phyloP scores from a whole-genome alignment of 2,797 vertebrate genomes.

The Champsocephalus esox region DNA sequence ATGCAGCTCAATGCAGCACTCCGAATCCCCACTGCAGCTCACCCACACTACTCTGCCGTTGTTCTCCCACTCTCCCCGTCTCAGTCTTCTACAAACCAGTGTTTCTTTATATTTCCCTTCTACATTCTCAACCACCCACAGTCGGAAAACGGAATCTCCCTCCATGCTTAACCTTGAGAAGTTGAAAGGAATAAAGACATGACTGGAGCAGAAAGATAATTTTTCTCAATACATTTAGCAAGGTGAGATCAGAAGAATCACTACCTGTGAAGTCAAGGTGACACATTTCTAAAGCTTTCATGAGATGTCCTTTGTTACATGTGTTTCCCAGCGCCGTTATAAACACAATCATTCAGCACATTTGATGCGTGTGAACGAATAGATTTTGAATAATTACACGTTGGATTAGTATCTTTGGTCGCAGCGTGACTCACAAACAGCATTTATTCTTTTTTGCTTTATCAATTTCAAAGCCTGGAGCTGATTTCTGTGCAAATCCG shows the following conservation, averaged over 20 bases:
- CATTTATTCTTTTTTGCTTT: constrained; percentile 19
- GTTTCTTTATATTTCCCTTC: constrained; percentile 15
- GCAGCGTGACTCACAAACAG: constrained; percentile 43
- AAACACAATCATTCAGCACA: constrained; percentile 5
- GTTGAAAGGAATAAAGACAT: neutral
- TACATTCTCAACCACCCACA: constrained; percentile 21
- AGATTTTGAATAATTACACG: constrained; percentile 26
- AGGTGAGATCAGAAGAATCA: constrained; percentile 7
- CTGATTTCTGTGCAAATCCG: constrained; percentile 53
- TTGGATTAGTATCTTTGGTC: constrained; percentile 30
- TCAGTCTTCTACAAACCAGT: constrained; percentile 43
- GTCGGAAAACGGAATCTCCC: constrained; percentile 23
- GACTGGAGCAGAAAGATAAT: neutral
- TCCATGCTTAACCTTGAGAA: constrained; percentile 19
- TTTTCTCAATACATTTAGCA: constrained; percentile 8
- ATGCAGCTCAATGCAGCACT: constrained; percentile 90
- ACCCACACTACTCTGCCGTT: constrained; percentile 66
- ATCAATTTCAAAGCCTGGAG: constrained; percentile 45
- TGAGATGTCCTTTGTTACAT: neutral
- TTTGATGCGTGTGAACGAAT: constrained; percentile 32
- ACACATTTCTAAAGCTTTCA: neutral
- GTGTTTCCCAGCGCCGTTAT: neutral
- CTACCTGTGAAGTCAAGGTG: neutral
- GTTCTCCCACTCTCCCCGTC: constrained; percentile 54
- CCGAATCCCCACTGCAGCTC: constrained; percentile 81